phyloP scores from a whole-genome alignment of 2,888 invertebrate genomes.

The Atherix ibis region DNA sequence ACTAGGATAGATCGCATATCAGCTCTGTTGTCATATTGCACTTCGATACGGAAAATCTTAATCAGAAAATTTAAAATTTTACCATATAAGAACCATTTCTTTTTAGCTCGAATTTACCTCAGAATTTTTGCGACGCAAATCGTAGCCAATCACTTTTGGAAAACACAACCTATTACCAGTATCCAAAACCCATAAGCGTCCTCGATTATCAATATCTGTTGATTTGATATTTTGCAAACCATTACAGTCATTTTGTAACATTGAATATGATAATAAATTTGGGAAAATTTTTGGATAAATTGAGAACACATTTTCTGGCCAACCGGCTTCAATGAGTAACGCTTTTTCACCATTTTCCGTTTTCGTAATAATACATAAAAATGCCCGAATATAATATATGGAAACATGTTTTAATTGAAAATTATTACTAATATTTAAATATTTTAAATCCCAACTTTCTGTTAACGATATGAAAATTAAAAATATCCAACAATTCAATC shows the following conservation, averaged over 20 bases:
- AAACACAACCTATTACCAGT: constrained; percentile 12
- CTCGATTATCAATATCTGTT: constrained; percentile 13
- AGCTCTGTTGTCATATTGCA: too few relatives aligned
- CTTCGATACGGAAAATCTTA: too few relatives aligned
- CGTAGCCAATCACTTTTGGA: constrained; percentile 13
- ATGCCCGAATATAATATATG: constrained; percentile 13
- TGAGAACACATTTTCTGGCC: constrained; percentile 15
- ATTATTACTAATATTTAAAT: constrained; percentile 1
- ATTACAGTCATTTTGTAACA: too few relatives aligned
- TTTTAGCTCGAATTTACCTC: constrained; percentile 13
- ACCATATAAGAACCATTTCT: too few relatives aligned
- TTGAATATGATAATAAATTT: too few relatives aligned
- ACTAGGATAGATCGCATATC: too few relatives aligned
- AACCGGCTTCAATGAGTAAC: constrained; percentile 15
- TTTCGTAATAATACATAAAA: constrained; percentile 10
- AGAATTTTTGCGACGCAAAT: constrained; percentile 11
- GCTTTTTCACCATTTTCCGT: constrained; percentile 6
- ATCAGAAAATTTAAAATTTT: too few relatives aligned
- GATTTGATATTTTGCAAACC: too few relatives aligned
- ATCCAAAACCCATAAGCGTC: constrained; percentile 14
- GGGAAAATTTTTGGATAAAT: constrained; percentile 13
- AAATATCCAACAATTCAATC: too few relatives aligned
- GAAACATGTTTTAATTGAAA: constrained; percentile 11
- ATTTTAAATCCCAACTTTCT: constrained; percentile 2
- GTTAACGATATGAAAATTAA: background rate